Base-by-base conservation (phyloP, 1,140 invertebrate genomes). In the Drosophila parvula region DNA sequence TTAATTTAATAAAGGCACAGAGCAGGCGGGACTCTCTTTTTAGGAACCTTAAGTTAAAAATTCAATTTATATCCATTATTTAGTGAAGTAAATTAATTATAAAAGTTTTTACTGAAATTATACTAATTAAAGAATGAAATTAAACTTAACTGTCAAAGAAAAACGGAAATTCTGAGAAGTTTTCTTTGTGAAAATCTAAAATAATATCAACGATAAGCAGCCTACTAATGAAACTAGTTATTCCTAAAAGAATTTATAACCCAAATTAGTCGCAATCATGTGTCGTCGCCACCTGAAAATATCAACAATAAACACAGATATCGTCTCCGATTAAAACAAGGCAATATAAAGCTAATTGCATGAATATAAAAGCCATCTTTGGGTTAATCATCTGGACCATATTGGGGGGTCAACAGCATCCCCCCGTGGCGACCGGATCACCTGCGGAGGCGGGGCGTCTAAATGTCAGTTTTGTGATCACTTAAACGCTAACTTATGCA, bases 401-500 rank as follows among this genome's bases (percentile, higher is more conserved):
- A 61, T 64, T 64, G 57, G 62, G 75, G 51, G 80, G 78, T 75
- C 61, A 34, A 16, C 34, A 41, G 34, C 38, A 44, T 56, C 53
- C 36, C 22, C 28, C 30, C 28, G 51, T 27, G 38, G 51, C 27
- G 32, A 36, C 11, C 27, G 18, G 40, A 74, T 71, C 36, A 63
- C 45, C 30, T 53, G 41, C 7, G 55, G 50, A 68, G 47, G 57
- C 32, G 47, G 58, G 40, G 44, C 76, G 61, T 57, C 73, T 79
- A 88, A 86, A 86, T 88, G 83, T 80, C 83, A 88, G 73, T 65
- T 71, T 73, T 60, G 71, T 80, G 83, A 67, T 74, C 84, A 88
- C 79, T 86, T 86, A 86, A 82, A 86, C 79, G 68, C 65, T 65
- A 88, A 86, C 82, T 73, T 81, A 81, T 86, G 71, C 82, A 83